These are phyloP conservation scores for Chrysopilus asiliformis DNA, from an alignment of 2,888 invertebrate genomes.

Conservation along the genomic window DNA sequence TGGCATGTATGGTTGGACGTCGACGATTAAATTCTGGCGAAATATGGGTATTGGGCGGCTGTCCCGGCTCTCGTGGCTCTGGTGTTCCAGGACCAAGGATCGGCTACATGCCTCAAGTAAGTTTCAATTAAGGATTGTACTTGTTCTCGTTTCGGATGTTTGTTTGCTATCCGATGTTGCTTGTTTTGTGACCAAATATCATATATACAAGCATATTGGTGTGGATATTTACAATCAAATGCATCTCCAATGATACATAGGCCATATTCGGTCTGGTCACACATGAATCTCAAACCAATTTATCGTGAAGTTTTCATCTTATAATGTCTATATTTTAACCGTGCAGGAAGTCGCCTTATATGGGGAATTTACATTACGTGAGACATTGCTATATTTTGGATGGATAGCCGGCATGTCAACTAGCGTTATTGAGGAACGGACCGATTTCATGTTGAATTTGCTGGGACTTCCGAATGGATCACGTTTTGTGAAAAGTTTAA, in stretches of 20 bases:
- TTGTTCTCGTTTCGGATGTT: background rate
- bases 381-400: slow-evolving; percentile 75
- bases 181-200: no score
- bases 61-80: slow-evolving; percentile 67
- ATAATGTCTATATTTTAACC: no score
- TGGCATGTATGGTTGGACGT: slow-evolving; percentile 75
- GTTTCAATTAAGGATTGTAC: slow-evolving; percentile 6
- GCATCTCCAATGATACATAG: no score
- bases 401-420: slow-evolving; percentile 65
- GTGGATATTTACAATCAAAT: no score
- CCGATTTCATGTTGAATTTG: slow-evolving; percentile 57
- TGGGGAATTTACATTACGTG: slow-evolving; percentile 63
- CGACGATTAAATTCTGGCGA: slow-evolving; percentile 66
- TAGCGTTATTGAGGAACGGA: slow-evolving; percentile 50
- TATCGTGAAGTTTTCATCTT: slow-evolving; percentile 2
- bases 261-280: no score
- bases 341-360: slow-evolving; percentile 57
- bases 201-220: no score
- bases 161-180: slow-evolving; percentile 6
- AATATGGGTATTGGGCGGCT: slow-evolving; percentile 72
- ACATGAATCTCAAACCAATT: slow-evolving; percentile 7
- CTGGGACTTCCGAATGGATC: slow-evolving; percentile 41
- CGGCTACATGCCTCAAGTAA: slow-evolving; percentile 80
- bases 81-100: slow-evolving; percentile 82
- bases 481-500: slow-evolving; percentile 61